Conservation (phyloP, 2,113 vertebrate genomes). For the Hippoglossus stenolepis region DNA sequence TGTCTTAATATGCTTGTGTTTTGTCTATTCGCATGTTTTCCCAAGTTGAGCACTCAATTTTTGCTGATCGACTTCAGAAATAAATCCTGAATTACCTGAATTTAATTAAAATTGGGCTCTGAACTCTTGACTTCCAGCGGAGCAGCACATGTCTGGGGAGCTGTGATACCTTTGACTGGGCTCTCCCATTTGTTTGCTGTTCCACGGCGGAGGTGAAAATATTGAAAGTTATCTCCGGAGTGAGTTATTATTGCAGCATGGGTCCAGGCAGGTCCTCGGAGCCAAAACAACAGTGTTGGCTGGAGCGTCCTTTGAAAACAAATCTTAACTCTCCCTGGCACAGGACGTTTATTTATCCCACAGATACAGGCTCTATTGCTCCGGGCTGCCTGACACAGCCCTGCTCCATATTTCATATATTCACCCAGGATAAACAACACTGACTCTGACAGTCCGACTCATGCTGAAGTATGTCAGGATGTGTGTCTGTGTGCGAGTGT, state of each 20-base stretch:
- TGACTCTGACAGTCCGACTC: slow-evolving; percentile 45
- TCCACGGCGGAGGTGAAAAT: slow-evolving; percentile 61
- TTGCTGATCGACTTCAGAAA: slow-evolving; percentile 11
- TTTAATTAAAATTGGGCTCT: slow-evolving; percentile 36
- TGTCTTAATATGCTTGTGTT: not conserved
- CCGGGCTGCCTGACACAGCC: slow-evolving; percentile 51
- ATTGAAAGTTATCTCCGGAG: slow-evolving; percentile 72
- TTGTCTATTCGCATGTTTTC: not conserved
- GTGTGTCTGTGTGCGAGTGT: slow-evolving; percentile 1
- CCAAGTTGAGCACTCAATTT: not conserved
- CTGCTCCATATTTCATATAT: slow-evolving; percentile 60
- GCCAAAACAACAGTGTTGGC: slow-evolving; percentile 72
- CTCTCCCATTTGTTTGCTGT: slow-evolving; percentile 55
- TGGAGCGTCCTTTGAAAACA: slow-evolving; percentile 71
- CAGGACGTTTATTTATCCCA: slow-evolving; percentile 70
- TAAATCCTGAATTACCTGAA: slow-evolving; percentile 25
- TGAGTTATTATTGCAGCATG: slow-evolving; percentile 72
- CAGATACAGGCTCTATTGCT: slow-evolving; percentile 50
- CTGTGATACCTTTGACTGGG: slow-evolving; percentile 16
- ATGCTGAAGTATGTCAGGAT: slow-evolving; percentile 40
- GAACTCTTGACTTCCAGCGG: slow-evolving; percentile 41
- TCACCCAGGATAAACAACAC: slow-evolving; percentile 56
- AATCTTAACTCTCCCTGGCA: slow-evolving; percentile 69
- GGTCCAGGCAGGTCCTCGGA: slow-evolving; percentile 64
- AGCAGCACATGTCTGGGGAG: not conserved